phyloP scores from a whole-genome alignment of 2,888 invertebrate genomes.

The Brenthis hecate region DNA sequence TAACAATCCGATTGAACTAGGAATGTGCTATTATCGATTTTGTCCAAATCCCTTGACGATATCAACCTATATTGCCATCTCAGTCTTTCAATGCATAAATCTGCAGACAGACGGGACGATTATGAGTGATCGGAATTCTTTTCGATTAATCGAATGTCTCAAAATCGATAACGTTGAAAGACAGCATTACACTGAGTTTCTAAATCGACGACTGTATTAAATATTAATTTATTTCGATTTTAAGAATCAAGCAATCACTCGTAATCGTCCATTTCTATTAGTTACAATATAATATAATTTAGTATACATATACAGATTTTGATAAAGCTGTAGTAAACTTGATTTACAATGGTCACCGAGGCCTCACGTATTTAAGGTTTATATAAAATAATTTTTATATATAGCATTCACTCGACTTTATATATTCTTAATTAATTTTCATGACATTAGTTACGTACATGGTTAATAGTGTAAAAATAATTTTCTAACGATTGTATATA shows the following conservation, averaged over 20 bases:
- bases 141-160: neutral
- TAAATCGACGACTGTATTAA: no score
- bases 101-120: conserved; percentile 42
- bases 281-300: conserved; percentile 7
- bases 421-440: neutral
- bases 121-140: conserved; percentile 42
- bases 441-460: neutral
- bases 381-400: conserved; percentile 9
- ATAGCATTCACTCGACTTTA: conserved; percentile 3
- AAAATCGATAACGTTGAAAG: neutral
- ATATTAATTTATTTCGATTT: neutral
- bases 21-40: conserved; percentile 55
- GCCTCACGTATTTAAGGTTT: conserved; percentile 15
- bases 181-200: no score
- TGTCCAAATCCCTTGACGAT: conserved; percentile 47
- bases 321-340: conserved; percentile 14
- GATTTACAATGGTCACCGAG: conserved; percentile 27
- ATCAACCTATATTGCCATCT: conserved; percentile 68
- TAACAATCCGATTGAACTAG: conserved; percentile 35
- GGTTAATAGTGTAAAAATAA: conserved; percentile 28
- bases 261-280: conserved; percentile 7
- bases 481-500: conserved; percentile 28
- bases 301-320: neutral
- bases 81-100: conserved; percentile 74
- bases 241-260: neutral